Evolutionary conservation across 2,797 vertebrate genomes (phyloP), one percentile per base, ranked within the genome.

Genomic region (Coendou prehensilis): DNA sequence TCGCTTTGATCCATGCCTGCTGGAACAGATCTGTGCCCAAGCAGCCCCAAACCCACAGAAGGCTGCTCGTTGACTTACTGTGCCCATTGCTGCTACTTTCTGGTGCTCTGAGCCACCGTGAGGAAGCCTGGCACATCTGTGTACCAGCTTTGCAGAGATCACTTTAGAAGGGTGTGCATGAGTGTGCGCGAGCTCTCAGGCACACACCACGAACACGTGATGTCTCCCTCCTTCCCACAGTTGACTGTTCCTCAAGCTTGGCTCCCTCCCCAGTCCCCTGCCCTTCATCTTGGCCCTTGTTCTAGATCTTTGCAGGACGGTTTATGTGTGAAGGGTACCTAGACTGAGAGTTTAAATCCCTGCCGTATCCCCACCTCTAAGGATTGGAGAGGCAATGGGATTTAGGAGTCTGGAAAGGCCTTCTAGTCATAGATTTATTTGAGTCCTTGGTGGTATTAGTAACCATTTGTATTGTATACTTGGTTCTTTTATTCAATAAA

Each of bases 121-220:
- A n/a, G 28, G 28, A 47, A 45, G 56, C 50, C 54, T 20, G 23
- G 61, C 61, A 41, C 37, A 0, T 89, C 33, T 4, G 0, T 7
- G 3, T 22, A 1, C 52, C 20, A 15, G 76, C 85, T 86, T 50
- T 57, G 33, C 33, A 56, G 94, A 84, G 71, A 18, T 78, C 23
- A 5, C 20, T 17, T 79, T 67, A 56, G 52, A 67, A 83, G 8
- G 7, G 18, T 47, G 22, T n/a, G 15, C 11, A 1, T 4, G 15
- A 33, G 33, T 57, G 45, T 56, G 41, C 41, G 1, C 6, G n/a
- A 61, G 37, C 5, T 8, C 5, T 18, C 23, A 4, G 1, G 20
- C 2, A 0, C 11, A 30, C 0, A 3, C 11, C 23, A 2, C 1
- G 26, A 1, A 0, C 11, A 20, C 0, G 11, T 4, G 3, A 1